A percentile compares a stretch with the other conserved stretches of the same genome.
These are phyloP conservation scores for Magallana ariakensis DNA, from an alignment of 1,140 invertebrate species.

Conservation along the genomic window DNA sequence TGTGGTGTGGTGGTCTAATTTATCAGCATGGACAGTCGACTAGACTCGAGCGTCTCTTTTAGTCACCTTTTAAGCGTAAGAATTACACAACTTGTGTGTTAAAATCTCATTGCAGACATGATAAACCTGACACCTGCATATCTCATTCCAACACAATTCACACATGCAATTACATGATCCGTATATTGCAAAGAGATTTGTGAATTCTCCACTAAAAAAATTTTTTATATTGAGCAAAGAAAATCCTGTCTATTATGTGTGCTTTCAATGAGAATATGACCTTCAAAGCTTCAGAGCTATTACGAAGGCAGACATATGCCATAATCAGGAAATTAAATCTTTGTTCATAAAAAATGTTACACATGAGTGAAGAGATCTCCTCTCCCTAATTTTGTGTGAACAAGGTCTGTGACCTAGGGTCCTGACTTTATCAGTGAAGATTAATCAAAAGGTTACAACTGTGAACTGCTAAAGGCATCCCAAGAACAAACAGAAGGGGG, in stretches of 20 bases:
- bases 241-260: neutral
- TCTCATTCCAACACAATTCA: constrained; percentile 19
- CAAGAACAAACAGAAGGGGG: neutral
- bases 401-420: constrained; percentile 29
- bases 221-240: neutral
- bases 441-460: constrained; percentile 1
- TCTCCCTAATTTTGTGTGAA: constrained; percentile 11
- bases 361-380: constrained; percentile 14
- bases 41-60: neutral
- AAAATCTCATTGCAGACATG: neutral
- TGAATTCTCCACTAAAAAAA: too few relatives aligned
- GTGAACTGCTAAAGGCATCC: constrained; percentile 1
- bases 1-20: constrained; percentile 6
- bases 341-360: neutral
- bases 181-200: neutral
- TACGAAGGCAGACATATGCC: neutral
- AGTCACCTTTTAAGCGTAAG: neutral
- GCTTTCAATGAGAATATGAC: neutral
- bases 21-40: constrained; percentile 17
- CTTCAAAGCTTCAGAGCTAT: constrained; percentile 4
- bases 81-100: neutral
- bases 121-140: neutral
- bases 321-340: constrained; percentile 35
- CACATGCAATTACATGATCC: neutral
- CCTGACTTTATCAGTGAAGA: neutral